phyloP scores from a whole-genome alignment of 2,797 vertebrate species.

The Muscicapa striata region DNA sequence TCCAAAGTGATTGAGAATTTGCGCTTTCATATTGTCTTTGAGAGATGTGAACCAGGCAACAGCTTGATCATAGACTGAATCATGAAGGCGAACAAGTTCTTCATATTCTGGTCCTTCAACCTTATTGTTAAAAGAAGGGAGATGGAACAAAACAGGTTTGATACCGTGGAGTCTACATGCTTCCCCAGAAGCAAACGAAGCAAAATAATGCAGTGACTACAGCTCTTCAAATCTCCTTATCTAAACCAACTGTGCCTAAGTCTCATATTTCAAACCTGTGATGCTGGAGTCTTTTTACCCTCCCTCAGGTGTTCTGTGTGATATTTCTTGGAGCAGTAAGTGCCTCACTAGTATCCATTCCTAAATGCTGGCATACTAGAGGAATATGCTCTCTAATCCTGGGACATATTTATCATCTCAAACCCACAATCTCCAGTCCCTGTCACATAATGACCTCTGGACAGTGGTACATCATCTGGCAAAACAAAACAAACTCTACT shows the following conservation, averaged over 20 bases:
- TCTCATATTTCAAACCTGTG: constrained; percentile 30
- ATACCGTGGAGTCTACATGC: background rate
- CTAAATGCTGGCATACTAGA: background rate
- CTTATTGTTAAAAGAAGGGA: constrained; percentile 68
- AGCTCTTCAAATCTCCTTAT: background rate
- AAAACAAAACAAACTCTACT: constrained; percentile 11
- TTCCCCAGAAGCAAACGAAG: constrained; percentile 32
- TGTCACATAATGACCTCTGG: background rate
- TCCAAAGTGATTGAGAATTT: constrained; percentile 93
- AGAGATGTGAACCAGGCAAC: constrained; percentile 91
- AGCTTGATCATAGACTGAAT: constrained; percentile 90
- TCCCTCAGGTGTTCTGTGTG: background rate
- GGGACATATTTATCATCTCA: background rate
- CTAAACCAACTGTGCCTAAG: background rate
- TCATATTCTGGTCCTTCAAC: constrained; percentile 86
- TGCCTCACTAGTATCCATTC: background rate
- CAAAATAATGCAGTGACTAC: constrained; percentile 37
- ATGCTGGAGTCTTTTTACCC: constrained; percentile 33
- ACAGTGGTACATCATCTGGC: background rate
- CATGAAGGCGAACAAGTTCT: constrained; percentile 86
- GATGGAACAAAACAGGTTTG: constrained; percentile 3
- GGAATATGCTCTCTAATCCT: background rate
- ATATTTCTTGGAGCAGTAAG: background rate
- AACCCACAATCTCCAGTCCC: background rate
- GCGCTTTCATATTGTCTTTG: constrained; percentile 91